Evolutionary conservation across 2,113 vertebrate genomes (phyloP), one percentile per base, ranked within the genome.

Genomic region (Gymnogyps californianus): DNA sequence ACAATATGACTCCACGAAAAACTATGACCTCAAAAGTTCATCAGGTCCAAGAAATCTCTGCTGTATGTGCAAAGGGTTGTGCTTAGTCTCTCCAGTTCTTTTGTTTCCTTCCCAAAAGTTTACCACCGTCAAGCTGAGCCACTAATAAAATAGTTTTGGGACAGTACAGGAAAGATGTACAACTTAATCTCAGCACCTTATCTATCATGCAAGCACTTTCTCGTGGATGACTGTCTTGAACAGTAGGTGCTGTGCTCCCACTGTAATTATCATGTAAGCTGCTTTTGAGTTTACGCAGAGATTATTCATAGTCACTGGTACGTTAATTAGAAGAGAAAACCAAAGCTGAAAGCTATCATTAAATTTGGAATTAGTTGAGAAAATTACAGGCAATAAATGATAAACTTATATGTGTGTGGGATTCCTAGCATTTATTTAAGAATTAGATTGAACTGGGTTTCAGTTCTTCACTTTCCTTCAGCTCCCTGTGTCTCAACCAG

Each of bases 311-410:
- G 81, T 52, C 54, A 82, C 49, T 65, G 54, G 28, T 61, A 76
- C 0, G 0, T 85, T 94, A 92, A 94, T 90, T 93, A 90, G 70
- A 83, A 57, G 49, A 91, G 84, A 92, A 89, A 70, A 76, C 44
- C 64, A 76, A 80, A 80, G 87, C 75, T 90, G 75, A 96, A 94
- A 77, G 58, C 66, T 86, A 36, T 91, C 78, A 90, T 74, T 93
- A 94, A 59, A 79, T 91, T 65, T 85, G 49, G 72, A 87, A 91
- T 88, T 86, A 85, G 70, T 34, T 92, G 40, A 85, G 81, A 79
- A 96, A 95, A 95, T 96, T 76, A 90, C 54, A 80, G 70, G 58
- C 66, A 93, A 72, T 65, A 91, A 93, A 88, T 28, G 0, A 80
- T 93, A 93, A 89, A 91, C 25, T 71, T 57, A 1, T 5, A 67